Percentiles rank a stretch among this genome's conserved stretches.
phyloP scores from a whole-genome alignment of 2,888 invertebrate species.

The Cloeon dipterum region DNA sequence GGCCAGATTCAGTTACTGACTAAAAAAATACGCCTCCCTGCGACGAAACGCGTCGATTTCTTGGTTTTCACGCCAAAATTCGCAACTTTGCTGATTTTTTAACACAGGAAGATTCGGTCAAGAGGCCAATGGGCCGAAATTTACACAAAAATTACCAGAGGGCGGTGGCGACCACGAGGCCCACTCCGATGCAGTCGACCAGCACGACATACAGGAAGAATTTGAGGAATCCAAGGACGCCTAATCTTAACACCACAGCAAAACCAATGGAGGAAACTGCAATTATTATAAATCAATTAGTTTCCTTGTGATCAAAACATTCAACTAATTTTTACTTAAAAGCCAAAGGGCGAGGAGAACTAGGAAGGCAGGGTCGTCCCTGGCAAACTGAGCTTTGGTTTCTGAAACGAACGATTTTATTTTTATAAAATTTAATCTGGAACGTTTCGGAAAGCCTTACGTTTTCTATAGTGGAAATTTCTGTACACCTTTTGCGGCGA shows the following conservation, averaged over 20 bases:
- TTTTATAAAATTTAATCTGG: background rate
- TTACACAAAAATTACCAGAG: slow-evolving; percentile 55
- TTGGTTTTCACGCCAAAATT: too few species aligned
- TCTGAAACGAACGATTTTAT: slow-evolving; percentile 32
- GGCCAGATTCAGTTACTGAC: too few species aligned
- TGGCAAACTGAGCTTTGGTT: slow-evolving; percentile 94
- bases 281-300: slow-evolving; percentile 14
- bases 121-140: too few species aligned
- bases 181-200: slow-evolving; percentile 82
- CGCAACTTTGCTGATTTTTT: too few species aligned
- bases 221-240: slow-evolving; percentile 42
- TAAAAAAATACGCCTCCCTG: too few species aligned
- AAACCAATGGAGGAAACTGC: slow-evolving; percentile 78
- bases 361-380: slow-evolving; percentile 96
- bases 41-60: too few species aligned
- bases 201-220: slow-evolving; percentile 82
- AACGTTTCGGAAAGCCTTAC: slow-evolving; percentile 30
- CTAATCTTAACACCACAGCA: slow-evolving; percentile 50
- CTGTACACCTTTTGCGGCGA: slow-evolving; percentile 92
- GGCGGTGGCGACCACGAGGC: slow-evolving; percentile 62
- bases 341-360: slow-evolving; percentile 73
- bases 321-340: slow-evolving; percentile 33
- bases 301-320: background rate
- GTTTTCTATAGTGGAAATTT: slow-evolving; percentile 94
- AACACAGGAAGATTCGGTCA: too few species aligned